Evolutionary conservation across 1,140 invertebrate genomes (phyloP).

Genomic region (Scylla paramamosain): DNA sequence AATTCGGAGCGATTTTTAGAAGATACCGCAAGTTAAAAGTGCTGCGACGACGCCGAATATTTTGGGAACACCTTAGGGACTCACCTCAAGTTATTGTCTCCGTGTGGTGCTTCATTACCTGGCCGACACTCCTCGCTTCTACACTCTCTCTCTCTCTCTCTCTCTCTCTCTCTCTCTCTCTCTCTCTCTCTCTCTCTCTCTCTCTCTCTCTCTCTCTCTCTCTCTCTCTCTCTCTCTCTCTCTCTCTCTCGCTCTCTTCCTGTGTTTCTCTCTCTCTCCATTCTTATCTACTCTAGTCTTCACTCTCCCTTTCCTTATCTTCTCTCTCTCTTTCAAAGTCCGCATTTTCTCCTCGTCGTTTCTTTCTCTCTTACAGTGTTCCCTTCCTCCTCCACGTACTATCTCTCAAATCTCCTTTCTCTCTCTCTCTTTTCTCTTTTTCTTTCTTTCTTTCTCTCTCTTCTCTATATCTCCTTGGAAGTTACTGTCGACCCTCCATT

Average conservation of each 20-base stretch:
- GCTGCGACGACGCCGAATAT: background rate
- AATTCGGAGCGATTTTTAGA: no score
- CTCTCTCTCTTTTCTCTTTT: background rate
- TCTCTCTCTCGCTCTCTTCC: no score
- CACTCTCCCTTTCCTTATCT: no score
- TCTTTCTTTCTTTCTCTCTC: background rate
- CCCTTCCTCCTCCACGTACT: background rate
- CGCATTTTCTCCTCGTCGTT: background rate
- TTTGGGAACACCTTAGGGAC: background rate
- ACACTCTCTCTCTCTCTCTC: no score
- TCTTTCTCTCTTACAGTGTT: background rate
- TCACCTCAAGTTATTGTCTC: background rate
- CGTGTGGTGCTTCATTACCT: background rate
- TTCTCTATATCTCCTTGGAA: background rate
- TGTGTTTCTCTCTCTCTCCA: no score
- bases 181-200: no score
- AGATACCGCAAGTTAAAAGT: background rate
- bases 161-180: no score
- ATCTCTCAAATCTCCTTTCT: slow-evolving; percentile 3
- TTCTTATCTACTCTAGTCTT: no score
- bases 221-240: no score
- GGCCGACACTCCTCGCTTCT: background rate
- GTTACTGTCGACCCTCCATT: no score
- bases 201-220: no score
- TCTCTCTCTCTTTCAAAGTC: no score